Evolutionary conservation across 2,888 invertebrate species (phyloP).

Genomic region (Neoitamus cyanurus): DNA sequence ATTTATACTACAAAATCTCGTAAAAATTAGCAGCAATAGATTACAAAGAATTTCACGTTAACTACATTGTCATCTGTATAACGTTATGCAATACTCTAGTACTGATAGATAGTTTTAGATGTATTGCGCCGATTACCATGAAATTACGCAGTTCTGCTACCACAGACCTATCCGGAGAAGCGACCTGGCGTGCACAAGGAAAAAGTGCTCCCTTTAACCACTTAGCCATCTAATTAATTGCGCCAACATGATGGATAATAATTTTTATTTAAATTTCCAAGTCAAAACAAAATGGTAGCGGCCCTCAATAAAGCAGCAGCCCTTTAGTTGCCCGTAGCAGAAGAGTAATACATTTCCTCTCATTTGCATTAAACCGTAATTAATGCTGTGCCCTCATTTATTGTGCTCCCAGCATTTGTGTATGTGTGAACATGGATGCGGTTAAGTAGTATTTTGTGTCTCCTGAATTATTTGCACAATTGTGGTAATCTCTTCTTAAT

Average conservation of each 20-base stretch:
- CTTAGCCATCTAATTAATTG: constrained; percentile 25
- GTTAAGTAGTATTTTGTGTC: constrained; percentile 43
- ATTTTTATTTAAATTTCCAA: constrained; percentile 35
- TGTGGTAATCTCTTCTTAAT: constrained; percentile 57
- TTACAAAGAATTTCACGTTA: too few relatives aligned
- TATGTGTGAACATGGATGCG: constrained; percentile 33
- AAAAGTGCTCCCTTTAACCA: constrained; percentile 21
- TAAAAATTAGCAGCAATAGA: too few relatives aligned
- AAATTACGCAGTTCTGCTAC: too few relatives aligned
- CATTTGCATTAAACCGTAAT: constrained; percentile 43
- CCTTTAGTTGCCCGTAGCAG: not conserved
- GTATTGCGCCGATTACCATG: too few relatives aligned
- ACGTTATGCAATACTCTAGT: not conserved
- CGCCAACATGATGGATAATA: constrained; percentile 19
- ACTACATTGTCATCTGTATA: not conserved
- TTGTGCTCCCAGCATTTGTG: not conserved
- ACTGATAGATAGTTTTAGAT: too few relatives aligned
- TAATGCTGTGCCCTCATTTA: constrained; percentile 29
- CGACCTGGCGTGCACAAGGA: not conserved
- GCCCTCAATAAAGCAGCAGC: constrained; percentile 7
- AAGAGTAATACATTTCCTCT: constrained; percentile 22
- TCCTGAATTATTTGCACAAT: constrained; percentile 54
- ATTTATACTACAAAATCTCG: too few relatives aligned
- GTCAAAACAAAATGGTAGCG: constrained; percentile 31
- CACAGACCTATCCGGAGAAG: not conserved